Evolutionary conservation across 2,797 vertebrate genomes (phyloP).

Genomic region (Phoxinus dragarum): DNA sequence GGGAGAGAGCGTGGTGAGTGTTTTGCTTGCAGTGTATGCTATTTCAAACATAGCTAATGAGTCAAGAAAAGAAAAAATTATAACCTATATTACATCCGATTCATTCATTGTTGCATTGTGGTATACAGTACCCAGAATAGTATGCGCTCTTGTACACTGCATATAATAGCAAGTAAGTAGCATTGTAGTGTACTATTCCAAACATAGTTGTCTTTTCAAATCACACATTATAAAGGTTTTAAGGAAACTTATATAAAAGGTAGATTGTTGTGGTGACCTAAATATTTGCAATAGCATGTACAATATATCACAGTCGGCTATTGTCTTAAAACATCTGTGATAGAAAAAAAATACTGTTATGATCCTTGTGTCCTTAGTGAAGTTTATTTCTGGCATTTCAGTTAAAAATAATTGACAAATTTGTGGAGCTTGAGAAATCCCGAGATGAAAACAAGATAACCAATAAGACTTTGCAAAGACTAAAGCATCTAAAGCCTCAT

Average conservation of each 20-base stretch:
- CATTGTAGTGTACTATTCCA: too few species aligned
- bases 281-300: not conserved
- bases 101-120: too few species aligned
- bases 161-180: too few species aligned
- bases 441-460: slow-evolving; percentile 13
- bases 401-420: slow-evolving; percentile 52
- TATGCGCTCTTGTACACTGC: too few species aligned
- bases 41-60: too few species aligned
- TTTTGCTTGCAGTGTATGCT: too few species aligned
- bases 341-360: not conserved
- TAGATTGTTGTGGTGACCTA: not conserved
- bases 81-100: too few species aligned
- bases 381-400: slow-evolving; percentile 72
- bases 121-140: too few species aligned
- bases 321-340: not conserved
- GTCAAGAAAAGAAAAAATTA: too few species aligned
- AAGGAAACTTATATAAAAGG: not conserved
- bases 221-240: not conserved
- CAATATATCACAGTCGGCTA: not conserved
- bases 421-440: slow-evolving; percentile 21
- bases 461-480: slow-evolving; percentile 31
- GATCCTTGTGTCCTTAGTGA: slow-evolving; percentile 45
- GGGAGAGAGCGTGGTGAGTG: too few species aligned
- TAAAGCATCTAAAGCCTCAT: slow-evolving; percentile 25
- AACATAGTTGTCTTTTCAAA: not conserved